Evolutionary conservation across 2,888 invertebrate genomes (phyloP).

Genomic region (Amphiduros pacificus): DNA sequence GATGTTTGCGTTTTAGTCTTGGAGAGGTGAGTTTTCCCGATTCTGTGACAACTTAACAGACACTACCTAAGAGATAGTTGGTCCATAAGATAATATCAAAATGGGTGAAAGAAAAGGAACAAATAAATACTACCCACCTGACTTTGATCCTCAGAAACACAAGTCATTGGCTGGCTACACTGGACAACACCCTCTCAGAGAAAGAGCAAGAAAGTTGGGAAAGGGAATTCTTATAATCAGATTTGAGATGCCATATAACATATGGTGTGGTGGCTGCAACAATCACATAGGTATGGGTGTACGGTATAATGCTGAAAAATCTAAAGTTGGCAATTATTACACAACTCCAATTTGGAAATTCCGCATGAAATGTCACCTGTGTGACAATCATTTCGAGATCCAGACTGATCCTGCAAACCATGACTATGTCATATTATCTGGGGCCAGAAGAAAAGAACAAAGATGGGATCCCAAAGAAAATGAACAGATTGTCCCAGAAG

Average conservation of each 20-base stretch:
- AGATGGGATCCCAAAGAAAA: constrained; percentile 97
- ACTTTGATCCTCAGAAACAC: constrained; percentile 88
- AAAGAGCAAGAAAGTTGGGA: constrained; percentile 87
- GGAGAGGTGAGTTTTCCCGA: too few relatives aligned
- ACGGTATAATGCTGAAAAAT: constrained; percentile 77
- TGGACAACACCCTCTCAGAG: constrained; percentile 90
- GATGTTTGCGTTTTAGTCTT: too few relatives aligned
- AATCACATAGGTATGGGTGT: constrained; percentile 99
- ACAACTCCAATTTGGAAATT: constrained; percentile 97
- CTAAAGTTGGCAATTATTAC: constrained; percentile 90
- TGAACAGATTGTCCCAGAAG: constrained; percentile 71
- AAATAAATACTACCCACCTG: constrained; percentile 98
- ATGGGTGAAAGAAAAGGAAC: constrained; percentile 98
- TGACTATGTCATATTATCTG: constrained; percentile 93
- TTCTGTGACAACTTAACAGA: too few relatives aligned
- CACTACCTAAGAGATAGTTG: too few relatives aligned
- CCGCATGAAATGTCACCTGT: constrained; percentile 97
- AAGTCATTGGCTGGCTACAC: constrained; percentile 93
- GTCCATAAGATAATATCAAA: too few relatives aligned
- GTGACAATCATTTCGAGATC: constrained; percentile 96
- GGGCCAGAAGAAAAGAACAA: constrained; percentile 94
- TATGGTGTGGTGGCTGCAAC: constrained; percentile 98
- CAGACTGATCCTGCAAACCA: constrained; percentile 97
- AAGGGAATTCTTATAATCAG: constrained; percentile 90
- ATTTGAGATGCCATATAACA: constrained; percentile 99